A percentile compares a stretch with the other conserved stretches of the same genome.
phyloP scores from a whole-genome alignment of 1,140 invertebrate genomes.

The Platyscapa corneri region DNA sequence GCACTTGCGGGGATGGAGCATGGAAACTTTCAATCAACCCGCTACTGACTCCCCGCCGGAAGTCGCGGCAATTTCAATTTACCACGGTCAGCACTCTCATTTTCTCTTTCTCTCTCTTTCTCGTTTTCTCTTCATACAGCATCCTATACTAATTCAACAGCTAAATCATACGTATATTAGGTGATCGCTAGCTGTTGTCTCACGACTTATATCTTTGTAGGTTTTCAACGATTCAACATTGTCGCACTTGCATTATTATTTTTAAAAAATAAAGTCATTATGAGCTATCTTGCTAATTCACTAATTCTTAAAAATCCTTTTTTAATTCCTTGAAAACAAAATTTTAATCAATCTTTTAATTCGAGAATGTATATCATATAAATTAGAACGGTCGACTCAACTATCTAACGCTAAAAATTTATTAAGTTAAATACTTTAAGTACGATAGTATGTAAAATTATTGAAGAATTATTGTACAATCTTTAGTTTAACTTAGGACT shows the following conservation, averaged over 20 bases:
- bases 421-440: no score
- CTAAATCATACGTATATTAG: not conserved
- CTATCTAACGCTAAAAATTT: no score
- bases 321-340: no score
- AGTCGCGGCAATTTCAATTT: slow-evolving; percentile 73
- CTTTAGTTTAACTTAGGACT: no score
- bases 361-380: no score
- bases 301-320: no score
- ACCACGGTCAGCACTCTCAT: slow-evolving; percentile 17
- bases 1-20: slow-evolving; percentile 6
- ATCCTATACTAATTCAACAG: not conserved
- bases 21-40: slow-evolving; percentile 33
- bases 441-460: no score
- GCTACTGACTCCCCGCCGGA: slow-evolving; percentile 64
- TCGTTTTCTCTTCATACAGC: not conserved
- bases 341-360: no score
- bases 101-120: not conserved
- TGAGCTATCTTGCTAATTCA: not conserved
- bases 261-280: not conserved
- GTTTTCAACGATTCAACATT: not conserved
- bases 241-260: not conserved
- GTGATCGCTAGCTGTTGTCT: not conserved
- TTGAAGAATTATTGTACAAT: no score
- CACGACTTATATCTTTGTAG: not conserved
- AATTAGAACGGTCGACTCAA: no score